phyloP scores from a whole-genome alignment of 1,140 invertebrate species.

The Armadillidium nasatum region DNA sequence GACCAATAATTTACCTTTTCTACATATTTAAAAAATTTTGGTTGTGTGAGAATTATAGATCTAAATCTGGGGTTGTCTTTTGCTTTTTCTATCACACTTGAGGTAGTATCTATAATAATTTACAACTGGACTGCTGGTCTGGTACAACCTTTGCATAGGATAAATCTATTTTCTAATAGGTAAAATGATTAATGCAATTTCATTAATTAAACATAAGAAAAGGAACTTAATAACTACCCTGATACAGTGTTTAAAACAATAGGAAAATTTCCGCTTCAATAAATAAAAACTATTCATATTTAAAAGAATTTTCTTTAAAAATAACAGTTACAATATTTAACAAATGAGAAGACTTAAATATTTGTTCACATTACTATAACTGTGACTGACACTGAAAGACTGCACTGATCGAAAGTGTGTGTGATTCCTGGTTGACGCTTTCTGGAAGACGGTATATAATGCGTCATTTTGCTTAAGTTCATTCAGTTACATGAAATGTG shows the following conservation, averaged over 20 bases:
- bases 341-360: neutral
- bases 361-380: neutral
- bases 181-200: slow-evolving; percentile 36
- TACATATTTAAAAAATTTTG: too few species aligned
- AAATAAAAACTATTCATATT: slow-evolving; percentile 10
- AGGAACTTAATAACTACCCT: slow-evolving; percentile 44
- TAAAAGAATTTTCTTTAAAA: slow-evolving; percentile 4
- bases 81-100: slow-evolving; percentile 40
- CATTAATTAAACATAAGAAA: slow-evolving; percentile 34
- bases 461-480: neutral
- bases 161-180: slow-evolving; percentile 42
- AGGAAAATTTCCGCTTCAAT: slow-evolving; percentile 1
- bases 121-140: slow-evolving; percentile 38
- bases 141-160: slow-evolving; percentile 44
- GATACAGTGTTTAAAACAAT: slow-evolving; percentile 38
- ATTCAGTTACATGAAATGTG: neutral
- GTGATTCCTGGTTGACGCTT: slow-evolving; percentile 1
- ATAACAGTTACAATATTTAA: slow-evolving; percentile 2
- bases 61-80: slow-evolving; percentile 37
- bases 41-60: neutral
- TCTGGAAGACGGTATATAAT: neutral
- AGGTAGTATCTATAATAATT: slow-evolving; percentile 41
- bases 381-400: neutral
- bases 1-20: too few species aligned
- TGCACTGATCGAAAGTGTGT: slow-evolving; percentile 9